Conservation (phyloP, 2,888 invertebrate genomes). For the Lasius fuliginosus region DNA sequence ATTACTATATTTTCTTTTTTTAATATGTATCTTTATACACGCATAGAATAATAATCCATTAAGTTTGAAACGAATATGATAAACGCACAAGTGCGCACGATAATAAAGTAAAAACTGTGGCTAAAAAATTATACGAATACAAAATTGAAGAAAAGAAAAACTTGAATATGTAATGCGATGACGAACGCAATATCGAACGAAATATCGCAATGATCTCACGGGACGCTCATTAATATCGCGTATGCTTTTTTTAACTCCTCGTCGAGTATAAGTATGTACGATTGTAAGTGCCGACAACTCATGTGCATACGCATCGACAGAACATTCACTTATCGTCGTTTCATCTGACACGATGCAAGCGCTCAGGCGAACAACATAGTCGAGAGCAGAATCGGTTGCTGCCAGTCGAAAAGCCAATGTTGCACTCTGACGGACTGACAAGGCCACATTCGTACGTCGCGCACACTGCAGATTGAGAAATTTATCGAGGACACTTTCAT, state of each 20-base stretch:
- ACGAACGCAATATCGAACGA: constrained; percentile 33
- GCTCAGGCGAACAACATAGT: constrained; percentile 51
- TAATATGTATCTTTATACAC: background rate
- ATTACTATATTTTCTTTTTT: background rate
- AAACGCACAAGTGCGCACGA: background rate
- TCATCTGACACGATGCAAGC: constrained; percentile 59
- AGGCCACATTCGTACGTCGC: constrained; percentile 70
- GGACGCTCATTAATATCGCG: constrained; percentile 31
- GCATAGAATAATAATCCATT: background rate
- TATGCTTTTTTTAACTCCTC: constrained; percentile 42
- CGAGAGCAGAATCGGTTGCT: constrained; percentile 78
- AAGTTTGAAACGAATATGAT: background rate
- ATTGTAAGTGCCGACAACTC: constrained; percentile 55
- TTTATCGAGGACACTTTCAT: constrained; percentile 58
- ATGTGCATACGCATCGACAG: constrained; percentile 58
- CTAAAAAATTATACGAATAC: background rate
- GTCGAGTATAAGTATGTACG: constrained; percentile 44
- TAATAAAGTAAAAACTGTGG: background rate
- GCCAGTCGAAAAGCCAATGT: constrained; percentile 79
- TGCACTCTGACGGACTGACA: constrained; percentile 75
- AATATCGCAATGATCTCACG: constrained; percentile 31
- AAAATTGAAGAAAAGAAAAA: background rate
- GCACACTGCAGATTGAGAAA: constrained; percentile 60
- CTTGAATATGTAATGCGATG: constrained; percentile 8
- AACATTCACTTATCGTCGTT: constrained; percentile 59